Conservation (phyloP, 2,797 vertebrate genomes). For the Sebastes minor region DNA sequence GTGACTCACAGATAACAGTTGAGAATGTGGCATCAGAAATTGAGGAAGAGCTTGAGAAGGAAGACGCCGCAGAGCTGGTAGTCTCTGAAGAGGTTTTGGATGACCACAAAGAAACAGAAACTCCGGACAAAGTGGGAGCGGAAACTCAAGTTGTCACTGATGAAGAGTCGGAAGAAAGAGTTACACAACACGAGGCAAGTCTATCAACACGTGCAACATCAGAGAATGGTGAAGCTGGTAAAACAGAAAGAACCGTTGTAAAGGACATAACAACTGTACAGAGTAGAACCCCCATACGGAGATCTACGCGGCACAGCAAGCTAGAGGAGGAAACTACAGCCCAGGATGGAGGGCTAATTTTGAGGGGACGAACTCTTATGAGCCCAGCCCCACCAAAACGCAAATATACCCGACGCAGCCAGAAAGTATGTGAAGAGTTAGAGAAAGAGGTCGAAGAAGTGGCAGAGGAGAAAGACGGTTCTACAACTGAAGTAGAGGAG, state of each 20-base stretch:
- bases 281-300: background rate
- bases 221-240: background rate
- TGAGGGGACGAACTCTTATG: constrained; percentile 18
- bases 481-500: background rate
- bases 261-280: background rate
- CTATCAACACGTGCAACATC: background rate
- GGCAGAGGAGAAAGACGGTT: background rate
- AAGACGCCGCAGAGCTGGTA: background rate
- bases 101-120: background rate
- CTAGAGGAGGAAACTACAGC: background rate
- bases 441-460: background rate
- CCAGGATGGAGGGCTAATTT: background rate
- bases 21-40: constrained; percentile 59
- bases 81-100: background rate
- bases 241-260: background rate
- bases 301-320: background rate
- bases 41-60: constrained; percentile 13
- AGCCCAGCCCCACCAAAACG: background rate
- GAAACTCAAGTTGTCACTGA: background rate
- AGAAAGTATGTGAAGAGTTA: background rate
- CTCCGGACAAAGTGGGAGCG: background rate
- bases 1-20: constrained; percentile 32
- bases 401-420: background rate
- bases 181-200: background rate
- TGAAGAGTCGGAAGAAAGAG: background rate